Evolutionary conservation across 2,888 invertebrate genomes (phyloP).

Genomic region (Fragum fragum): DNA sequence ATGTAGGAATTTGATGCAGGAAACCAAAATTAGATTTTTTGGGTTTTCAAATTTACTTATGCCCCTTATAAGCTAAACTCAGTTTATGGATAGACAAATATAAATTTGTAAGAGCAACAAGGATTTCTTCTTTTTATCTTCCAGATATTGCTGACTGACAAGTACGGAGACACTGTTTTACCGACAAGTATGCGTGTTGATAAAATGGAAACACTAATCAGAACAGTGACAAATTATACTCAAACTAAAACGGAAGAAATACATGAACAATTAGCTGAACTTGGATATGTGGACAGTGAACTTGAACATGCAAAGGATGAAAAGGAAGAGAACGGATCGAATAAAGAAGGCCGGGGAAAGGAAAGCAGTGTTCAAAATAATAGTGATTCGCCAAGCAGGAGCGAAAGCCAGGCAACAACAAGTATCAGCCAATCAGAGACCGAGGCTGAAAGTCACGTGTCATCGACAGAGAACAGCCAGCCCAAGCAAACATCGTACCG

Average conservation of each 20-base stretch:
- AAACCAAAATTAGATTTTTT: no score
- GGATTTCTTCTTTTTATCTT: no score
- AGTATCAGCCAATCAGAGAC: conserved; percentile 18
- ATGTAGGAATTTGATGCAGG: no score
- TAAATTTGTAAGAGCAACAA: no score
- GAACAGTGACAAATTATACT: conserved; percentile 65
- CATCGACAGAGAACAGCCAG: neutral
- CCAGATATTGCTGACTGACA: conserved; percentile 87
- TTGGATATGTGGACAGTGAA: conserved; percentile 30
- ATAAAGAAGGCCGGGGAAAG: neutral
- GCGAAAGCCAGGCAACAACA: neutral
- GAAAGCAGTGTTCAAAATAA: conserved; percentile 5
- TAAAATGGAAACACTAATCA: conserved; percentile 83
- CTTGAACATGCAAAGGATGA: conserved; percentile 5
- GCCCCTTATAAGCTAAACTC: no score
- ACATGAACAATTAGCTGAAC: conserved; percentile 40
- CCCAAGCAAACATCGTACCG: neutral
- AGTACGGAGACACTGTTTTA: conserved; percentile 86
- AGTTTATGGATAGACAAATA: no score
- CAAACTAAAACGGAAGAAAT: conserved; percentile 55
- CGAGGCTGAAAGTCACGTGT: conserved; percentile 19
- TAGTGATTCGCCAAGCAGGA: neutral
- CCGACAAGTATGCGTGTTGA: conserved; percentile 85
- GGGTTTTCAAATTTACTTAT: no score
- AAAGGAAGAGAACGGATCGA: neutral